Conservation (phyloP, 2,113 vertebrate species). For the Balaeniceps rex region DNA sequence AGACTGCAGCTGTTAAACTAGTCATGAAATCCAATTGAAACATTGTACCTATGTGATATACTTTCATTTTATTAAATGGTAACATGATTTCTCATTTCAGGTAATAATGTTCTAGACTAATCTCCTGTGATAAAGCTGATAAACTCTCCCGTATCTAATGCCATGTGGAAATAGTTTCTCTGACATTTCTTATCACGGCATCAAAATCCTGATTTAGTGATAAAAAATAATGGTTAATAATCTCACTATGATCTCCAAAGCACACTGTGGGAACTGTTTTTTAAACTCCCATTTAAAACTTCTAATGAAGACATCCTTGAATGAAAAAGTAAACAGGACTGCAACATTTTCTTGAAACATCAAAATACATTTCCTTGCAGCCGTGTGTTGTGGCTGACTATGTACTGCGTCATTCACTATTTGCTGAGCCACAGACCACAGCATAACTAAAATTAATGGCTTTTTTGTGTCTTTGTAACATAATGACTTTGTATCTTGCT, state of each 20-base stretch:
- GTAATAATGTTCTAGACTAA: not conserved
- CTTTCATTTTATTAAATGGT: not conserved
- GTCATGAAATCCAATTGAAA: not conserved
- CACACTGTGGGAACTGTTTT: not conserved
- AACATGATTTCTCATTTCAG: not conserved
- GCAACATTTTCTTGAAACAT: not conserved
- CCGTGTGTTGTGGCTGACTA: not conserved
- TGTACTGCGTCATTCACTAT: not conserved
- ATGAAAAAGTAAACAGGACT: not conserved
- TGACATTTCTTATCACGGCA: not conserved
- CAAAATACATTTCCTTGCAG: not conserved
- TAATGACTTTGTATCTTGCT: no score
- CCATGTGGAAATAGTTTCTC: not conserved
- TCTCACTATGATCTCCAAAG: not conserved
- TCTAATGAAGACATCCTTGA: not conserved
- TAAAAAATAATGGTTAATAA: not conserved
- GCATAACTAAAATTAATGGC: not conserved
- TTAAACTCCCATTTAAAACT: not conserved
- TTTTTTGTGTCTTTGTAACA: not conserved
- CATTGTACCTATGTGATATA: not conserved
- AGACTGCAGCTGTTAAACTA: not conserved
- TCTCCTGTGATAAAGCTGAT: not conserved
- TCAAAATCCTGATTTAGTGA: not conserved
- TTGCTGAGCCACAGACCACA: not conserved
- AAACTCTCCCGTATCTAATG: not conserved